These are phyloP conservation scores for Acronicta psi DNA, from an alignment of 2,888 invertebrate species.

Conservation along the genomic window DNA sequence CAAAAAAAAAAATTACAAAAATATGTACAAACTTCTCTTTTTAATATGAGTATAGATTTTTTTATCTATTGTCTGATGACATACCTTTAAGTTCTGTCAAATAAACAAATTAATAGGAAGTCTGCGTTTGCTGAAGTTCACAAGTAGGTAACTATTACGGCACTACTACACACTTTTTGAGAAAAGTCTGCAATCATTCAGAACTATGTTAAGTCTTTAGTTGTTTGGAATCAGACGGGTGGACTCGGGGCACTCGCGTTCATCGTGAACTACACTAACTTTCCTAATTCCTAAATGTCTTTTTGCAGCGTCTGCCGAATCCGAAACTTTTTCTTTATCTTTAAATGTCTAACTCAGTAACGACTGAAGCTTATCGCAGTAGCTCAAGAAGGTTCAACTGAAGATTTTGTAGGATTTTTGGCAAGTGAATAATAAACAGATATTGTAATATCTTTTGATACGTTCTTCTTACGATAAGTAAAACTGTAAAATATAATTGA, in stretches of 20 bases:
- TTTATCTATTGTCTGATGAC: too few species aligned
- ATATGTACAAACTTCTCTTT: too few species aligned
- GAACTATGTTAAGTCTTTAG: slow-evolving; percentile 61
- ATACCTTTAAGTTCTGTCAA: not conserved
- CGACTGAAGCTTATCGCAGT: slow-evolving; percentile 69
- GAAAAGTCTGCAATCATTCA: slow-evolving; percentile 54
- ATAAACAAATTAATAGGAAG: not conserved
- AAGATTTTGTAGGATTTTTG: slow-evolving; percentile 25
- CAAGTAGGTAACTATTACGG: not conserved
- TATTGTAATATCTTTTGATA: too few species aligned
- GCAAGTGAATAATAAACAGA: slow-evolving; percentile 18
- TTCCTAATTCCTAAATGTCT: slow-evolving; percentile 65
- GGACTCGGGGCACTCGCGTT: slow-evolving; percentile 57
- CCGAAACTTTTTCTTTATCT: slow-evolving; percentile 80
- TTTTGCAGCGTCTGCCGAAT: slow-evolving; percentile 79
- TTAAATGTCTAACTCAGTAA: slow-evolving; percentile 72
- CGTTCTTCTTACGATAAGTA: too few species aligned
- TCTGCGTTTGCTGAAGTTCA: not conserved
- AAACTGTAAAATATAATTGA: too few species aligned
- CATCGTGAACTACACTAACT: slow-evolving; percentile 69
- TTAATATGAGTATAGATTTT: too few species aligned
- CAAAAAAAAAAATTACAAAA: too few species aligned
- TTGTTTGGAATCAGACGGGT: slow-evolving; percentile 63
- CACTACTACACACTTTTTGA: slow-evolving; percentile 36
- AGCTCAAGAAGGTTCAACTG: slow-evolving; percentile 28